These are phyloP conservation scores for Pinctada fucata DNA, from an alignment of 2,888 invertebrate species.

Conservation along the genomic window DNA sequence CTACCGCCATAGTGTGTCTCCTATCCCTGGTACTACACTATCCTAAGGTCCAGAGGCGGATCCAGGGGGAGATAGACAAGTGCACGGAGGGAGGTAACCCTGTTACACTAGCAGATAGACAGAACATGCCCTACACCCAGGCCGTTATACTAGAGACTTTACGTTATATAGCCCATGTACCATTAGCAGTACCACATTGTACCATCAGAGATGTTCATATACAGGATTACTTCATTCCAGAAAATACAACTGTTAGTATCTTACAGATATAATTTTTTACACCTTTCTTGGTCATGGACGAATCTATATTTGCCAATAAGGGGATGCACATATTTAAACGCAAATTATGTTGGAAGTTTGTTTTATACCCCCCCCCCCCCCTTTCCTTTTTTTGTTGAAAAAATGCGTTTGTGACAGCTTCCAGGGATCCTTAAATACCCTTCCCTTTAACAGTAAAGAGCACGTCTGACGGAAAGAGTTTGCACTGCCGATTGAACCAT, in stretches of 20 bases:
- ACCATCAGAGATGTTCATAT: conserved; percentile 59
- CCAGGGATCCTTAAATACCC: too few species aligned
- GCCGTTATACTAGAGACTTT: conserved; percentile 51
- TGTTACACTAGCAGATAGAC: conserved; percentile 51
- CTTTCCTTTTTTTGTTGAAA: too few species aligned
- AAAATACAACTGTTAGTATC: conserved; percentile 57
- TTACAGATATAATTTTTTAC: background rate
- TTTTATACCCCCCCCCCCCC: too few species aligned
- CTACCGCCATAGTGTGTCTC: conserved; percentile 65
- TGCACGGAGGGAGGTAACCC: conserved; percentile 44
- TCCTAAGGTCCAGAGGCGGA: conserved; percentile 59
- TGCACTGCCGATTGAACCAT: too few species aligned
- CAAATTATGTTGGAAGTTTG: too few species aligned
- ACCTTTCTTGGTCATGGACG: background rate
- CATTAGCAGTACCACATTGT: conserved; percentile 65
- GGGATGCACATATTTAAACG: too few species aligned
- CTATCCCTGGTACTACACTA: conserved; percentile 61
- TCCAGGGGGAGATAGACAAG: conserved; percentile 59
- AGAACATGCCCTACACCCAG: conserved; percentile 46
- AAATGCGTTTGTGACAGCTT: too few species aligned
- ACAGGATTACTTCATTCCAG: conserved; percentile 53
- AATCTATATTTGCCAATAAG: too few species aligned
- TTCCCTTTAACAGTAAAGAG: too few species aligned
- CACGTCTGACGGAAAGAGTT: too few species aligned
- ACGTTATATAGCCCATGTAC: conserved; percentile 64